Base-by-base conservation (phyloP, 2,113 vertebrate species). In the Laterallus jamaicensis region DNA sequence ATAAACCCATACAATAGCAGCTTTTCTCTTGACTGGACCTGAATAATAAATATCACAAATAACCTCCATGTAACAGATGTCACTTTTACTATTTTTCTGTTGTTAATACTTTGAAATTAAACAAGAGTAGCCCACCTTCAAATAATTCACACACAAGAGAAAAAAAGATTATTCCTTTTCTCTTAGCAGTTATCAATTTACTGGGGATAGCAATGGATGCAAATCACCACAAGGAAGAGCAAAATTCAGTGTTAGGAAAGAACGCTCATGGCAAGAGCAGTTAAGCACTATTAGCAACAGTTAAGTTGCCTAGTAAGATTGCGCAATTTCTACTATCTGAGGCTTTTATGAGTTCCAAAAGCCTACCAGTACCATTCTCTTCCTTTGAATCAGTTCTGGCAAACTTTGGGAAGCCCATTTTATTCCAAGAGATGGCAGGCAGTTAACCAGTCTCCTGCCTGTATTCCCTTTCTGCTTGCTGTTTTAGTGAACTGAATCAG, bases 291-390 rank as follows among this genome's bases (percentile, higher is more conserved):
- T 25, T 82, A 96, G 78, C n/a, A 88, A 69, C 63, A 82, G 81
- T 3, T 73, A 64, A 88, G 3, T 26, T 69, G 50, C 42, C 49
- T 44, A 28, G 29, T 16, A 29, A 69, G 69, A 75, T 25, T 75
- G 73, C 7, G 0, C 19, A 35, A 96, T 39, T 81, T 70, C 59
- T 86, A 75, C 67, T 86, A 80, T 74, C 84, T 60, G 29, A 81
- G 67, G 66, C 29, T 86, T 93, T 84, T 35, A 63, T 17, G 32
- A 47, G 37, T 92, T 95, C 84, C 69, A 91, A 92, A 88, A 92
- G 32, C 32, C 22, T 49, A 67, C 18, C 32, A 42, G 88, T 47
- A 88, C 31, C n/a, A 70, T 59, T 59, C 42, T 35, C 54, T 69
- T 63, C 60, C 68, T 55, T 67, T 81, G 67, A 81, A 90, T 37